phyloP scores from a whole-genome alignment of 2,113 vertebrate genomes.

The Carollia perspicillata region DNA sequence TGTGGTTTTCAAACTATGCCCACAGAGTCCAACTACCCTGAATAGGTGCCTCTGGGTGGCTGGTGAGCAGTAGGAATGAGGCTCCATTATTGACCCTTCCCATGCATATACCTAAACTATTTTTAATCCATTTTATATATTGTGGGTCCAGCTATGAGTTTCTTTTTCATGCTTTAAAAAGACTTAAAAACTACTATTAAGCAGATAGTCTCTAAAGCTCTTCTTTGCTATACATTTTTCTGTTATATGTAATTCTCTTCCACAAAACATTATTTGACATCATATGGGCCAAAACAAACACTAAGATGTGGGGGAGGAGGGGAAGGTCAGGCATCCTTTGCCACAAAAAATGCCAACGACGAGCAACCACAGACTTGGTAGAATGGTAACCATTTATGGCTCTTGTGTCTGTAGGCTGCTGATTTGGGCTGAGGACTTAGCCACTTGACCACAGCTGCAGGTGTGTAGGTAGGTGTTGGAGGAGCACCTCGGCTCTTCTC shows the following conservation, averaged over 20 bases:
- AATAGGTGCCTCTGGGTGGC: neutral
- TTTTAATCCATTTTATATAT: neutral
- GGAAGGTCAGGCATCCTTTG: neutral
- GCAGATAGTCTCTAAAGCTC: neutral
- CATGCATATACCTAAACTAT: neutral
- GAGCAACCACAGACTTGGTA: neutral
- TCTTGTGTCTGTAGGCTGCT: neutral
- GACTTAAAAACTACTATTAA: neutral
- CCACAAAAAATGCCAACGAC: neutral
- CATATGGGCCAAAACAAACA: neutral
- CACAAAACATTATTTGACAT: neutral
- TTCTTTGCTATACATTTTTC: neutral
- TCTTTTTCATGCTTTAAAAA: neutral
- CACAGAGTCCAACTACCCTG: neutral
- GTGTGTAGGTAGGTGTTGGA: neutral
- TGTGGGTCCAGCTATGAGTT: neutral
- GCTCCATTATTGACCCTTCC: neutral
- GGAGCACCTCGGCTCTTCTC: rapidly evolving
- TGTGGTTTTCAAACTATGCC: neutral
- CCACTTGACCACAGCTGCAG: neutral
- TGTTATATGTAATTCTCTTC: neutral
- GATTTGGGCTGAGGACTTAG: neutral
- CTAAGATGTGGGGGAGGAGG: neutral
- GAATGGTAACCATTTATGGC: too few species aligned
- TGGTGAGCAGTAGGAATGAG: neutral